These are phyloP conservation scores for Hycleus phaleratus DNA, from an alignment of 1,140 invertebrate genomes.

Conservation along the genomic window DNA sequence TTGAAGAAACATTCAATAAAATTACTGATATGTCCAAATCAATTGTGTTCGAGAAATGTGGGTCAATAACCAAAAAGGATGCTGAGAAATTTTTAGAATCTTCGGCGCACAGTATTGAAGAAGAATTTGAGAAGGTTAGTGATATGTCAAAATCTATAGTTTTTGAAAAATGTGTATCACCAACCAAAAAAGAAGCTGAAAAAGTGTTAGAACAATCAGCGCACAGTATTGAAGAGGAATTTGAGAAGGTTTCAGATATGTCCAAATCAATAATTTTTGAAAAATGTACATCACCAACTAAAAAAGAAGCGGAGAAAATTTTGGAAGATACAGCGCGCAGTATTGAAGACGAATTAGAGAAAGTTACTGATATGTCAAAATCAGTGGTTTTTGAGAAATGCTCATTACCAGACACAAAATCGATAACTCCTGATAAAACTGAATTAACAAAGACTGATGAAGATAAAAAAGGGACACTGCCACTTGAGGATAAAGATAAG, in stretches of 20 bases:
- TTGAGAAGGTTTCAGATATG: slow-evolving; percentile 1
- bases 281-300: background rate
- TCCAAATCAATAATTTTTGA: slow-evolving; percentile 13
- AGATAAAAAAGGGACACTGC: background rate
- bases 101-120: background rate
- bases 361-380: background rate
- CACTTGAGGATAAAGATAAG: background rate
- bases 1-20: background rate
- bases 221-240: background rate
- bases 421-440: slow-evolving; percentile 17
- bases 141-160: slow-evolving; percentile 17
- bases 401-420: background rate
- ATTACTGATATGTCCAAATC: slow-evolving; percentile 16
- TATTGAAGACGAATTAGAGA: too few species aligned
- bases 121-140: background rate
- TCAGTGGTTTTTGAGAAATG: slow-evolving; percentile 17
- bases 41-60: slow-evolving; percentile 20
- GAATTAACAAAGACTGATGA: slow-evolving; percentile 11
- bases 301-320: too few species aligned
- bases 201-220: background rate
- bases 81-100: background rate
- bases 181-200: background rate
- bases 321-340: too few species aligned
- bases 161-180: slow-evolving; percentile 20
- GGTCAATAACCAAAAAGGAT: slow-evolving; percentile 8